Conservation (phyloP, 2,113 vertebrate species). For the Platichthys flesus region DNA sequence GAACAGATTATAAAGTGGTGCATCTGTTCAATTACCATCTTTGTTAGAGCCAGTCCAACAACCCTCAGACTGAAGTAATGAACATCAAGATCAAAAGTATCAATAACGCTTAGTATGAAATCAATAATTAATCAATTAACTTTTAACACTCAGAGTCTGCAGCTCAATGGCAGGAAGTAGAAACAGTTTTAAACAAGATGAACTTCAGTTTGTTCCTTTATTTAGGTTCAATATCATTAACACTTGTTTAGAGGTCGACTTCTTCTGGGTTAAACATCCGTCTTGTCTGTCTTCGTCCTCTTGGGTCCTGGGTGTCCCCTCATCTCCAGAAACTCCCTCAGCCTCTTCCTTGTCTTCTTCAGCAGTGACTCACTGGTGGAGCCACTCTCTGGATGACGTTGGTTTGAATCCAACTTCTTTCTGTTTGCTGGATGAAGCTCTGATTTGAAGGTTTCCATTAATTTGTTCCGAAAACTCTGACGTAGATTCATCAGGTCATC, state of each 20-base stretch:
- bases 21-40: too few species aligned
- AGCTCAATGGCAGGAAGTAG: too few species aligned
- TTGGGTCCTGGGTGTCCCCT: not conserved
- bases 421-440: not conserved
- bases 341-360: slow-evolving; percentile 33
- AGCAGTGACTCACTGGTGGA: not conserved
- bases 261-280: not conserved
- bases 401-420: not conserved
- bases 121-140: too few species aligned
- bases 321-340: slow-evolving; percentile 12
- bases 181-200: too few species aligned
- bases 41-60: too few species aligned
- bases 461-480: slow-evolving; percentile 24
- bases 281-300: not conserved
- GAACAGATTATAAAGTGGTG: too few species aligned
- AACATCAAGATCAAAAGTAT: too few species aligned
- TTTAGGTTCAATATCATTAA: too few species aligned
- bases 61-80: too few species aligned
- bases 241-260: too few species aligned
- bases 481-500: not conserved
- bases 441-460: slow-evolving; percentile 9
- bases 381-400: not conserved
- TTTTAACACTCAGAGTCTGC: too few species aligned
- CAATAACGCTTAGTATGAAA: too few species aligned
- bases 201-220: not conserved